A percentile compares a stretch with the other conserved stretches of the same genome.
Conservation (phyloP, 2,113 vertebrate species). For the Illadopsis cleaveri region DNA sequence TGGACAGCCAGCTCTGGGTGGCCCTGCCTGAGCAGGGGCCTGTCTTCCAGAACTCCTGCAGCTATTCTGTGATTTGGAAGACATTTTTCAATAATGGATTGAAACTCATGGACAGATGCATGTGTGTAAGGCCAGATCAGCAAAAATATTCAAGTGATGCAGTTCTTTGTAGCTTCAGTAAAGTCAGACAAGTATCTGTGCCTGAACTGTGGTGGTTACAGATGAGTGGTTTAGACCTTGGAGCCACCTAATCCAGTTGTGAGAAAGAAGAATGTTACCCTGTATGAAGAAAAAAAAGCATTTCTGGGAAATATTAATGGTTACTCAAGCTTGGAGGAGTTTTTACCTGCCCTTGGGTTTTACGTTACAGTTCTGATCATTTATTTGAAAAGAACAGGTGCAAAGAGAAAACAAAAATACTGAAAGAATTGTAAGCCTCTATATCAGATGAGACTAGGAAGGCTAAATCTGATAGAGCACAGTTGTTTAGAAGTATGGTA, state of each 20-base stretch:
- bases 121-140: not conserved
- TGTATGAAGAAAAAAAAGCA: not conserved
- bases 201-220: not conserved
- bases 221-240: not conserved
- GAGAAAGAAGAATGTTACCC: not conserved
- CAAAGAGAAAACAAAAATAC: not conserved
- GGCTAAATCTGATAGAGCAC: not conserved
- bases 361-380: not conserved
- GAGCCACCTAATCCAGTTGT: not conserved
- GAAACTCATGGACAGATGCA: not conserved
- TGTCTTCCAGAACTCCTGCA: not conserved
- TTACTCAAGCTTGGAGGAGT: fast-evolving
- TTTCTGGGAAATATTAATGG: not conserved
- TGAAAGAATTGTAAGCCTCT: not conserved
- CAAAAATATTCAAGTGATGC: not conserved
- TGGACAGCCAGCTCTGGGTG: not conserved
- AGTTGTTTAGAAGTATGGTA: not conserved
- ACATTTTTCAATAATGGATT: not conserved
- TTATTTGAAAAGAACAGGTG: not conserved
- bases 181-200: not conserved
- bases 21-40: not conserved
- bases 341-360: fast-evolving
- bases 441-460: not conserved
- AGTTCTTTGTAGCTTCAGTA: not conserved
- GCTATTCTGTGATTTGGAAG: not conserved